Conservation (phyloP, 2,797 vertebrate species). For the Tapirus indicus region DNA sequence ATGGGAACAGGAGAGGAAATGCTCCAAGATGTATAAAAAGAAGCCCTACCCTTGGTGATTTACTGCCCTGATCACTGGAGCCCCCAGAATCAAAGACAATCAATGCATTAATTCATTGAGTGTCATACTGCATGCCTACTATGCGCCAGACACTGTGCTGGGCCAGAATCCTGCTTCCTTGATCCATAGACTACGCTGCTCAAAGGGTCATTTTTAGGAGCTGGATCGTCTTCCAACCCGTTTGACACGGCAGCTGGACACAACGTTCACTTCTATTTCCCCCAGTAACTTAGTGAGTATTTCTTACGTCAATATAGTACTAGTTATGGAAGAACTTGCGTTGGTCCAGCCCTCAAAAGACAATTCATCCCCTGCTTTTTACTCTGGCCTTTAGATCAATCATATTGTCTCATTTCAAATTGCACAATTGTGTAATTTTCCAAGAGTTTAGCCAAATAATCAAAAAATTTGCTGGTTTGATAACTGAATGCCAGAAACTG, state of each 20-base stretch:
- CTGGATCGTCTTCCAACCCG: background rate
- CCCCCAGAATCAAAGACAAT: background rate
- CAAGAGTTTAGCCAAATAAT: constrained; percentile 64
- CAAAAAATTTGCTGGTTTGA: constrained; percentile 1
- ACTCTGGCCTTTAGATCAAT: constrained; percentile 25
- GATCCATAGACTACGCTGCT: background rate
- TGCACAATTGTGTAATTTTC: constrained; percentile 53
- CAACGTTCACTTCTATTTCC: background rate
- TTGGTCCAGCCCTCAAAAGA: constrained; percentile 22
- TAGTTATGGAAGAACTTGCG: constrained; percentile 23
- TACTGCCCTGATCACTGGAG: background rate
- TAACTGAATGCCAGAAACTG: constrained; percentile 44
- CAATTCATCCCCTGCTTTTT: constrained; percentile 39
- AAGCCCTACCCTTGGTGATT: background rate
- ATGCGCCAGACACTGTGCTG: background rate
- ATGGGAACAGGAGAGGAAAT: background rate
- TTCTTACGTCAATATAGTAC: background rate
- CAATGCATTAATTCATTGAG: background rate
- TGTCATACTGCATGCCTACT: background rate
- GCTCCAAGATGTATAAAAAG: background rate
- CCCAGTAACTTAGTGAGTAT: constrained; percentile 2
- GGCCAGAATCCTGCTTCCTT: background rate
- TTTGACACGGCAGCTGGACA: background rate
- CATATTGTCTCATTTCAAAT: constrained; percentile 55
- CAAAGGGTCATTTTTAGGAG: background rate